phyloP scores from a whole-genome alignment of 2,888 invertebrate genomes.

The Drosophila maculinotata region DNA sequence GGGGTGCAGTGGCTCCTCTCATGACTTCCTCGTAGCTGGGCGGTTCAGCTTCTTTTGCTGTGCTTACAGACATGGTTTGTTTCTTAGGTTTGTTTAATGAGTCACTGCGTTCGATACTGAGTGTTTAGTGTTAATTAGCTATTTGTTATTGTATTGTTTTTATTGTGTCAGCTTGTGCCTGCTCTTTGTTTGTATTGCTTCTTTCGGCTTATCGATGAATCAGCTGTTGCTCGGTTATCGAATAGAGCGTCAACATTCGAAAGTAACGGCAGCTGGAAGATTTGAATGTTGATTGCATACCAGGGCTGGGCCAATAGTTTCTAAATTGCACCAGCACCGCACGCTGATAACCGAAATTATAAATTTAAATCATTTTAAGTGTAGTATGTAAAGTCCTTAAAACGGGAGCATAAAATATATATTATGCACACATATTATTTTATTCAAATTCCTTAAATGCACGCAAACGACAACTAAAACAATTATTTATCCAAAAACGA shows the following conservation, averaged over 20 bases:
- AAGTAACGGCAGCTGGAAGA: not conserved
- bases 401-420: too few species aligned
- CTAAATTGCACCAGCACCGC: not conserved
- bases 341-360: too few species aligned
- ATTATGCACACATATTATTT: too few species aligned
- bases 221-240: slow-evolving; percentile 49
- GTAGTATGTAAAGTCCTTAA: too few species aligned
- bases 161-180: slow-evolving; percentile 26
- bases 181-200: slow-evolving; percentile 41
- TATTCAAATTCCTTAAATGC: too few species aligned
- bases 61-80: slow-evolving; percentile 45
- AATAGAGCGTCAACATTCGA: not conserved
- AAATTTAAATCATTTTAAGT: too few species aligned
- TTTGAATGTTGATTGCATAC: not conserved
- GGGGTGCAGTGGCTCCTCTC: slow-evolving; percentile 38
- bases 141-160: slow-evolving; percentile 29
- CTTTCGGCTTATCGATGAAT: slow-evolving; percentile 37
- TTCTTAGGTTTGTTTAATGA: slow-evolving; percentile 21
- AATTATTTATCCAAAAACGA: too few species aligned
- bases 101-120: slow-evolving; percentile 26
- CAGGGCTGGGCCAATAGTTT: not conserved
- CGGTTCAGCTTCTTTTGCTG: slow-evolving; percentile 84
- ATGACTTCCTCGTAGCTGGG: slow-evolving; percentile 86
- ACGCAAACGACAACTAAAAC: too few species aligned
- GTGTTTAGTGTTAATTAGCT: slow-evolving; percentile 21